Percentiles rank a stretch among this genome's conserved stretches.
Conservation (phyloP, 2,113 vertebrate genomes). For the Colinus virginianus region DNA sequence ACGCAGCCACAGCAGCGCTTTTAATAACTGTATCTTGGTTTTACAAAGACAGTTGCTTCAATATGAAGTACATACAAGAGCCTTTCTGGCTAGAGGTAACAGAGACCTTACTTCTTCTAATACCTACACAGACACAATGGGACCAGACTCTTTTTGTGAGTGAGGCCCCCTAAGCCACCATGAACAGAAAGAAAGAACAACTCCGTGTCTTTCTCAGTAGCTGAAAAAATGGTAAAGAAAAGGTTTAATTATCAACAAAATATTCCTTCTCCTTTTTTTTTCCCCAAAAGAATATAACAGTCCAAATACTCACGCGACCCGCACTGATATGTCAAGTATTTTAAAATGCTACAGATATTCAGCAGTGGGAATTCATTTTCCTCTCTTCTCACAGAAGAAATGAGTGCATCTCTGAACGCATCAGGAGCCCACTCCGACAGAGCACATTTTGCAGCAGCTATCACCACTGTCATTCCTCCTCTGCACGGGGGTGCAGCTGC, state of each 20-base stretch:
- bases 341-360: neutral
- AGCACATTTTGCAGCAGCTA: neutral
- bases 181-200: neutral
- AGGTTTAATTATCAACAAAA: neutral
- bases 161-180: neutral
- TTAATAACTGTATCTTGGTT: neutral
- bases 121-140: neutral
- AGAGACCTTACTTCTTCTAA: neutral
- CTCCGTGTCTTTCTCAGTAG: neutral
- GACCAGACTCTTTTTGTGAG: neutral
- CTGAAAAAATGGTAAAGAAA: neutral
- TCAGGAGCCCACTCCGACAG: neutral
- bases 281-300: neutral
- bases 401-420: neutral
- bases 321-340: too few relatives aligned
- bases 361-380: neutral
- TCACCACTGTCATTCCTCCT: neutral
- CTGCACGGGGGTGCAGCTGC: neutral
- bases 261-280: neutral
- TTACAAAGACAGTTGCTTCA: neutral
- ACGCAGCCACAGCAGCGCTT: neutral
- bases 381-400: neutral
- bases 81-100: neutral
- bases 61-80: neutral
- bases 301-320: neutral